A percentile compares a stretch with the other conserved stretches of the same genome.
phyloP scores from a whole-genome alignment of 2,888 invertebrate genomes.

The Tipula confusa region DNA sequence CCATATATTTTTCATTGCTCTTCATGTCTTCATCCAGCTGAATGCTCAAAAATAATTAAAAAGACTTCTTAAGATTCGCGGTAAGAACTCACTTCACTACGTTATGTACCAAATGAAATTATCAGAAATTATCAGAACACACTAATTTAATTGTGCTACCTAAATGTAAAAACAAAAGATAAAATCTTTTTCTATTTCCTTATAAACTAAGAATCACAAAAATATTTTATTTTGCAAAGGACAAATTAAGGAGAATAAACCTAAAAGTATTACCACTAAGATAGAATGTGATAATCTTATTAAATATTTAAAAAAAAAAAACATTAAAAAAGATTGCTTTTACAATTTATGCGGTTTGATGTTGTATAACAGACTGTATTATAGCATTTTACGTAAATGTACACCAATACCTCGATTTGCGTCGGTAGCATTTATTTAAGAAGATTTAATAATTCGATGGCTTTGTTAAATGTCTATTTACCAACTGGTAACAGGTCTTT shows the following conservation, averaged over 20 bases:
- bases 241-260: neutral
- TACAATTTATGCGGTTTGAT: neutral
- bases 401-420: no score
- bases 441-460: no score
- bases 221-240: neutral
- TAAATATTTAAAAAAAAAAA: constrained; percentile 20
- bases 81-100: no score
- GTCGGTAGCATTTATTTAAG: no score
- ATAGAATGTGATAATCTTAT: constrained; percentile 25
- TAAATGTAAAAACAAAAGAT: neutral
- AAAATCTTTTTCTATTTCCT: neutral
- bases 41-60: no score
- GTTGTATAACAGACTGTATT: neutral
- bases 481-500: no score
- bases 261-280: neutral
- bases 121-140: neutral
- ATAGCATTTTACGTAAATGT: no score
- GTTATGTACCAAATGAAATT: neutral
- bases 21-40: no score
- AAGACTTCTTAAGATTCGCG: no score
- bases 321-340: constrained; percentile 12
- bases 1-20: neutral
- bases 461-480: no score
- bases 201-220: neutral
- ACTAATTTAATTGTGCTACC: neutral